These are phyloP conservation scores for Apoderus coryli DNA, from an alignment of 2,888 invertebrate species.

Conservation along the genomic window DNA sequence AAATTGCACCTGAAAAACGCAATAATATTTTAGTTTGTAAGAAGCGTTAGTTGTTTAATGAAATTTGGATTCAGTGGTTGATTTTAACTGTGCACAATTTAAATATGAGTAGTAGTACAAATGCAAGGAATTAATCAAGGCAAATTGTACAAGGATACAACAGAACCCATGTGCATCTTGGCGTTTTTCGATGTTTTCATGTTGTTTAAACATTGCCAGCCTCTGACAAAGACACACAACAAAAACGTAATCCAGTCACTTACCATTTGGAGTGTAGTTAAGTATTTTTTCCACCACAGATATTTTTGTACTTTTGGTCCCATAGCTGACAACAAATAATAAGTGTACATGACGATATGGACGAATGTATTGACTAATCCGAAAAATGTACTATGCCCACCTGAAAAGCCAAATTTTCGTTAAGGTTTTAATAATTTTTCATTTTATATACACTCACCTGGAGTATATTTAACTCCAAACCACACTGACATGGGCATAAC, in stretches of 20 bases:
- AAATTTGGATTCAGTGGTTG: too few relatives aligned
- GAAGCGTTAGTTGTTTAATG: neutral
- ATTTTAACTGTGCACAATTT: too few relatives aligned
- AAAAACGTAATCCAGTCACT: slow-evolving; percentile 22
- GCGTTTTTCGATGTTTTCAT: too few relatives aligned
- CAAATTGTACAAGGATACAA: too few relatives aligned
- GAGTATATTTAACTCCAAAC: slow-evolving; percentile 94
- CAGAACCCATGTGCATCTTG: too few relatives aligned
- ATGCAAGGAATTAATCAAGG: too few relatives aligned
- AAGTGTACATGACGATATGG: slow-evolving; percentile 93
- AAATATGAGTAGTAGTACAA: too few relatives aligned
- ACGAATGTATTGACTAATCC: slow-evolving; percentile 89
- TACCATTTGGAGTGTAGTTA: slow-evolving; percentile 86
- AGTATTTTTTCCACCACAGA: slow-evolving; percentile 93
- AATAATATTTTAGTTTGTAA: slow-evolving; percentile 3
- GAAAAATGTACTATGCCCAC: slow-evolving; percentile 94
- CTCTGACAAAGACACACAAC: too few relatives aligned
- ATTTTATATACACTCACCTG: slow-evolving; percentile 46
- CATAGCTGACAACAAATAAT: slow-evolving; percentile 82
- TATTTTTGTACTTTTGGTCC: slow-evolving; percentile 76
- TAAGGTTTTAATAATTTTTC: slow-evolving; percentile 16
- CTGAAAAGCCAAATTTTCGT: too few relatives aligned
- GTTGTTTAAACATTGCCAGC: too few relatives aligned
- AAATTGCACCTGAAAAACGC: slow-evolving; percentile 60
- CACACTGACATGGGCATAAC: slow-evolving; percentile 96